Evolutionary conservation across 2,888 invertebrate species (phyloP).

Genomic region (Drosophila quasianomalipes): DNA sequence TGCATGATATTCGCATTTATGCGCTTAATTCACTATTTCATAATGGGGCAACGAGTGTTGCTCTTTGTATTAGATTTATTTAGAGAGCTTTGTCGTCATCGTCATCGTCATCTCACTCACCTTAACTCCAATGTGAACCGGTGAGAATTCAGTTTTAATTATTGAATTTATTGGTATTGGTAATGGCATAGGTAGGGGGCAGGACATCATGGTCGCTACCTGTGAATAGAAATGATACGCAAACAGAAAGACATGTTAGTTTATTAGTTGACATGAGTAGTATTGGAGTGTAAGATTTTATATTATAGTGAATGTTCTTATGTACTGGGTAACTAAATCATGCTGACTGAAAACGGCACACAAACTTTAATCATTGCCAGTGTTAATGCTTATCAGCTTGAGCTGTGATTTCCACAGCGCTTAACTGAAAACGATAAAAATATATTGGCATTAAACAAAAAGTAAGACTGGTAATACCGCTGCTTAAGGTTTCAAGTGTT

Average conservation of each 20-base stretch:
- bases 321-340: neutral
- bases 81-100: neutral
- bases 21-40: slow-evolving; percentile 77
- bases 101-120: slow-evolving; percentile 69
- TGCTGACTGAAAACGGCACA: neutral
- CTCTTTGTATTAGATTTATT: slow-evolving; percentile 15
- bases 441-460: neutral
- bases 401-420: neutral
- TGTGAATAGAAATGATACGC: slow-evolving; percentile 66
- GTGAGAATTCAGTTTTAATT: slow-evolving; percentile 85
- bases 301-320: neutral
- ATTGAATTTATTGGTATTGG: slow-evolving; percentile 85
- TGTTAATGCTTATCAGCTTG: neutral
- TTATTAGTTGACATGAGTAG: slow-evolving; percentile 20
- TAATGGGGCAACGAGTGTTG: slow-evolving; percentile 53
- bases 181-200: slow-evolving; percentile 86
- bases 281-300: neutral
- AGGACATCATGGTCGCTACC: slow-evolving; percentile 86
- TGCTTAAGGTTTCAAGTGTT: neutral
- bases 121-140: slow-evolving; percentile 86
- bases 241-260: slow-evolving; percentile 63
- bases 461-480: neutral
- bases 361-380: neutral
- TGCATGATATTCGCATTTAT: slow-evolving; percentile 79
- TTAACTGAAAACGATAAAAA: neutral